A percentile compares a stretch with the other conserved stretches of the same genome.
These are phyloP conservation scores for Bothrops jararaca DNA, from an alignment of 2,113 vertebrate species.

Conservation along the genomic window DNA sequence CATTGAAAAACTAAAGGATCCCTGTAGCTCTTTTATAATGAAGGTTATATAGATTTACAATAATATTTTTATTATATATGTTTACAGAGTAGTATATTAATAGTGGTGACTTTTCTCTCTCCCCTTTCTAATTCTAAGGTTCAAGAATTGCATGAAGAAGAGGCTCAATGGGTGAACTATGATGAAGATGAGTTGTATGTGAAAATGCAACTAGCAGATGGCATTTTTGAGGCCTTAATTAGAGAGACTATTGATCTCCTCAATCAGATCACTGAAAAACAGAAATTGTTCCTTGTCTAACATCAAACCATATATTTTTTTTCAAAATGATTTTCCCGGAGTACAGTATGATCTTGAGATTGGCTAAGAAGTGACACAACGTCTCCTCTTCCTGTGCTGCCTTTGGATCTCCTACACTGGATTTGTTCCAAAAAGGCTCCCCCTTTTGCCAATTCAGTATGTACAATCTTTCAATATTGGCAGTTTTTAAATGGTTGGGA, in stretches of 20 bases:
- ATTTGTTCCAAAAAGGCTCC: conserved; percentile 38
- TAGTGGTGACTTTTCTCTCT: not conserved
- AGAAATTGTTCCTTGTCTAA: conserved; percentile 74
- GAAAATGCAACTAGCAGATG: conserved; percentile 96
- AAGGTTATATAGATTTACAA: not conserved
- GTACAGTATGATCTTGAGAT: conserved; percentile 40
- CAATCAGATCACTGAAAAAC: conserved; percentile 83
- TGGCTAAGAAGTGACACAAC: conserved; percentile 41
- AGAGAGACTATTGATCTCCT: conserved; percentile 89
- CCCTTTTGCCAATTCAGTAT: conserved; percentile 33
- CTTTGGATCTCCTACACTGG: conserved; percentile 45
- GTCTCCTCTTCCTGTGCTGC: conserved; percentile 30
- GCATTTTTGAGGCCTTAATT: conserved; percentile 92
- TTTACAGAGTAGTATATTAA: not conserved
- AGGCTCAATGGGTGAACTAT: conserved; percentile 97
- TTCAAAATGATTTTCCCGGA: conserved; percentile 38
- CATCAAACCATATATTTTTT: conserved; percentile 46
- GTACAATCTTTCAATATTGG: not conserved
- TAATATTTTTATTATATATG: not conserved
- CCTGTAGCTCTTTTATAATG: not conserved
- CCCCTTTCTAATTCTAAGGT: conserved; percentile 71
- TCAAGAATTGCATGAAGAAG: conserved; percentile 95
- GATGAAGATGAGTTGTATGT: conserved; percentile 95
- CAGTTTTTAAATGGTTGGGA: conserved; percentile 15
- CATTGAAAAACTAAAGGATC: not conserved